phyloP scores from a whole-genome alignment of 1,140 invertebrate species.

The Cydia splendana region DNA sequence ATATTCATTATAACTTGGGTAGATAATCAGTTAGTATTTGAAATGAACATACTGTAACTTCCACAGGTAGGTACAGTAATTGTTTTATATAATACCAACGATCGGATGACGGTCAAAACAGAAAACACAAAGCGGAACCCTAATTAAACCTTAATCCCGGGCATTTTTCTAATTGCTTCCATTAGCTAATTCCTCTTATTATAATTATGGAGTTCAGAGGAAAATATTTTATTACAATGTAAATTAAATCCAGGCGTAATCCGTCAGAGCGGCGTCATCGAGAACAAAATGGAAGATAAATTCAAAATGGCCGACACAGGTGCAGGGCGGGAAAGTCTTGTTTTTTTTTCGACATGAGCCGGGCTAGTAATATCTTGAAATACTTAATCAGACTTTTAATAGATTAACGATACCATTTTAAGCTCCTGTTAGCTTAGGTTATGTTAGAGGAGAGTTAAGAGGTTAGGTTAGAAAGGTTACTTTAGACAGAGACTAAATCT shows the following conservation, averaged over 20 bases:
- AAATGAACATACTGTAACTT: not conserved
- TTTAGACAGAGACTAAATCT: too few species aligned
- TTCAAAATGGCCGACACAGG: slow-evolving; percentile 60
- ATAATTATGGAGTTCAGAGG: slow-evolving; percentile 60
- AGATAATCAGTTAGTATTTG: not conserved
- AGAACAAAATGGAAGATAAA: slow-evolving; percentile 52
- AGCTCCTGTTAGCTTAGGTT: not conserved
- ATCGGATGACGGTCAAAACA: slow-evolving; percentile 4
- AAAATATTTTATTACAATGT: slow-evolving; percentile 66
- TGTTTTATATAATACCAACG: not conserved
- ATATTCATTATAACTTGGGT: not conserved
- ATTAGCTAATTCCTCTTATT: slow-evolving; percentile 63
- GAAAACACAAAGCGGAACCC: slow-evolving; percentile 45
- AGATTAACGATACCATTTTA: not conserved
- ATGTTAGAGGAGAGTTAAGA: too few species aligned
- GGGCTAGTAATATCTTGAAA: slow-evolving; percentile 2
- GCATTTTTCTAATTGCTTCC: slow-evolving; percentile 59
- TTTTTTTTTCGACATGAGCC: slow-evolving; percentile 34
- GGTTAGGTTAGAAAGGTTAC: too few species aligned
- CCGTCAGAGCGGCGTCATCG: slow-evolving; percentile 57
- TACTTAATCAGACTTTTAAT: not conserved
- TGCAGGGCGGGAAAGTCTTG: slow-evolving; percentile 35
- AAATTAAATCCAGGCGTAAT: slow-evolving; percentile 66
- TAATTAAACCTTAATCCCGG: slow-evolving; percentile 68
- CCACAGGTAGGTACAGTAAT: not conserved